A percentile compares a stretch with the other conserved stretches of the same genome.
phyloP scores from a whole-genome alignment of 2,797 vertebrate genomes.

The Poeciliopsis gracilis region DNA sequence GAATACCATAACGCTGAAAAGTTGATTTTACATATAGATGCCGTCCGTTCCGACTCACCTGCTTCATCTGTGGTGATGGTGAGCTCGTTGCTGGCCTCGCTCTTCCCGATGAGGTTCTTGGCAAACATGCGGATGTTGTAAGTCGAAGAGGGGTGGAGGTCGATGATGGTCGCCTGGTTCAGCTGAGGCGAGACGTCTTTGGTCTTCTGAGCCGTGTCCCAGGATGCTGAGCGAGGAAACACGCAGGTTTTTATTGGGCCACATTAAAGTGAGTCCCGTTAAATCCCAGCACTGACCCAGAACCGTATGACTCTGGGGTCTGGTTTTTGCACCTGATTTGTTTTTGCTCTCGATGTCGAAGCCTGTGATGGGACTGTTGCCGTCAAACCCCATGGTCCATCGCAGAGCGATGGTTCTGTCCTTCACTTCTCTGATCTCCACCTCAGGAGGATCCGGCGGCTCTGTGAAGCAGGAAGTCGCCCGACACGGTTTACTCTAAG shows the following conservation, averaged over 20 bases:
- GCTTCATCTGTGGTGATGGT: constrained; percentile 98
- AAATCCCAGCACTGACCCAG: constrained; percentile 37
- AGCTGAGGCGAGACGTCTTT: constrained; percentile 98
- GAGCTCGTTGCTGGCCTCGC: constrained; percentile 97
- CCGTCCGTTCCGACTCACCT: constrained; percentile 74
- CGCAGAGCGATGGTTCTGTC: constrained; percentile 94
- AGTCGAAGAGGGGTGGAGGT: constrained; percentile 96
- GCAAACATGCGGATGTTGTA: constrained; percentile 99
- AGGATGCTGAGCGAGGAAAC: constrained; percentile 84
- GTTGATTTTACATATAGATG: too few species aligned
- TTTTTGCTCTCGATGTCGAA: constrained; percentile 99
- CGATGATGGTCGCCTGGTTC: constrained; percentile 99
- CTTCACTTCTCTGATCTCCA: constrained; percentile 96
- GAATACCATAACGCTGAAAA: too few species aligned
- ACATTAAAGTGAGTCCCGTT: constrained; percentile 44
- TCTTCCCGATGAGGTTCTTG: constrained; percentile 98
- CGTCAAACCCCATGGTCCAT: constrained; percentile 99
- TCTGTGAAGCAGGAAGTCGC: constrained; percentile 74
- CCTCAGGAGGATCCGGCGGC: constrained; percentile 95
- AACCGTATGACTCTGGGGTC: neutral
- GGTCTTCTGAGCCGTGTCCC: constrained; percentile 98
- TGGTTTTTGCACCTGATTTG: constrained; percentile 86
- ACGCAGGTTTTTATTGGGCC: constrained; percentile 42
- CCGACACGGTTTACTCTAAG: neutral
- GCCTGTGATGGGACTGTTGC: constrained; percentile 97